Conservation (phyloP, 2,888 invertebrate species). For the Drosophila tanythrix region DNA sequence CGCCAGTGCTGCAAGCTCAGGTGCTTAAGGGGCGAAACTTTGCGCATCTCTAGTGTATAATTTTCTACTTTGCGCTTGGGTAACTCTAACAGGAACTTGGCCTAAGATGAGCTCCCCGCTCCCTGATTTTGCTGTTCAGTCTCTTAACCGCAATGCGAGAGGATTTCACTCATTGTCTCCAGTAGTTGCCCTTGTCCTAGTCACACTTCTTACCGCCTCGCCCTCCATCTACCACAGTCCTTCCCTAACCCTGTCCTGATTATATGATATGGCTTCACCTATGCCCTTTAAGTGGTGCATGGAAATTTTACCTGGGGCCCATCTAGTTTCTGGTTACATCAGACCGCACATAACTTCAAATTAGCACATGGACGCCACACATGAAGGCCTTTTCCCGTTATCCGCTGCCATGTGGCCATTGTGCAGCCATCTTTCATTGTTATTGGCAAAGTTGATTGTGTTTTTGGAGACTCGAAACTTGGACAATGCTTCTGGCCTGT, state of each 20-base stretch:
- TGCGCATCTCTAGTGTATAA: constrained; percentile 8
- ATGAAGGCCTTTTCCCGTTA: constrained; percentile 32
- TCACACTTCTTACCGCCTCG: not conserved
- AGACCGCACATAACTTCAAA: constrained; percentile 74
- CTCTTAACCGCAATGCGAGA: constrained; percentile 58
- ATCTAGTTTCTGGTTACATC: constrained; percentile 61
- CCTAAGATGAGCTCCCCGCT: not conserved
- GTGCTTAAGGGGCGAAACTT: not conserved
- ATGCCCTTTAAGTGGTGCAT: constrained; percentile 42
- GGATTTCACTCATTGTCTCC: constrained; percentile 31
- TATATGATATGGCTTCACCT: constrained; percentile 26
- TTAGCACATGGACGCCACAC: constrained; percentile 51
- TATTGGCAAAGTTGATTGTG: constrained; percentile 36
- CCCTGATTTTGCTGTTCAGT: constrained; percentile 18
- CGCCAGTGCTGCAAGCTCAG: not conserved
- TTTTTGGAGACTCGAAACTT: not conserved
- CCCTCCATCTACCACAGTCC: not conserved
- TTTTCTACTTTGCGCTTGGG: constrained; percentile 19
- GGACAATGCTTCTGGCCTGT: not conserved
- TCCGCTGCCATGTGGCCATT: constrained; percentile 4
- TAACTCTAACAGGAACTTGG: constrained; percentile 44
- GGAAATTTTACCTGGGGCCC: constrained; percentile 15
- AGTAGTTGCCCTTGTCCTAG: constrained; percentile 31
- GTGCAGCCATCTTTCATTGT: constrained; percentile 50
- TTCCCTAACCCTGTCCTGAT: not conserved